A percentile compares a stretch with the other conserved stretches of the same genome.
Conservation (phyloP, 2,888 invertebrate genomes). For the Phytoseiulus persimilis region DNA sequence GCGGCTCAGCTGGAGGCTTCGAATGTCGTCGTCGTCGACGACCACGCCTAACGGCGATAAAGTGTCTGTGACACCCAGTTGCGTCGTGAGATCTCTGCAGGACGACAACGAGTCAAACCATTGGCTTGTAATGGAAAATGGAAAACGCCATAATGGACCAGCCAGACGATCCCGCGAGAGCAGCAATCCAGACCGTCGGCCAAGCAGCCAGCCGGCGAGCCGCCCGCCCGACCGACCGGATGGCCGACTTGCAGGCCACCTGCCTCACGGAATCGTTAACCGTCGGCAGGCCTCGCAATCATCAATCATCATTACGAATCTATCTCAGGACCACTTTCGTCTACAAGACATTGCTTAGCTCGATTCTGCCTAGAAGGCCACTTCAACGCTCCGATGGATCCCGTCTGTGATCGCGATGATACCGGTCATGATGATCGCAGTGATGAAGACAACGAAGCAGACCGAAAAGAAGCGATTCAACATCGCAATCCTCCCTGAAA, state of each 20-base stretch:
- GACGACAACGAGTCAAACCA: background rate
- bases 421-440: background rate
- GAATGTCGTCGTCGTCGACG: background rate
- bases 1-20: background rate
- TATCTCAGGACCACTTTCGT: background rate
- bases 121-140: slow-evolving; percentile 5
- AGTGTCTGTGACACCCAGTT: slow-evolving; percentile 5
- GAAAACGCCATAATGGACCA: slow-evolving; percentile 5
- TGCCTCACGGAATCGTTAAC: background rate
- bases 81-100: background rate
- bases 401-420: background rate
- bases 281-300: background rate
- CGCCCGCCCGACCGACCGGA: background rate
- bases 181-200: background rate
- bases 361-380: background rate
- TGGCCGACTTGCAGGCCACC: background rate
- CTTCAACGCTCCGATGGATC: background rate
- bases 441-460: background rate
- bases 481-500: background rate
- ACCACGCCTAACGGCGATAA: background rate
- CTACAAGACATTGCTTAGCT: background rate
- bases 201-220: background rate
- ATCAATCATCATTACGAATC: slow-evolving; percentile 5
- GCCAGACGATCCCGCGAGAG: background rate
- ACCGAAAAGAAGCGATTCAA: background rate